Conservation (phyloP, 2,888 invertebrate genomes). For the Thymelicus lineola region DNA sequence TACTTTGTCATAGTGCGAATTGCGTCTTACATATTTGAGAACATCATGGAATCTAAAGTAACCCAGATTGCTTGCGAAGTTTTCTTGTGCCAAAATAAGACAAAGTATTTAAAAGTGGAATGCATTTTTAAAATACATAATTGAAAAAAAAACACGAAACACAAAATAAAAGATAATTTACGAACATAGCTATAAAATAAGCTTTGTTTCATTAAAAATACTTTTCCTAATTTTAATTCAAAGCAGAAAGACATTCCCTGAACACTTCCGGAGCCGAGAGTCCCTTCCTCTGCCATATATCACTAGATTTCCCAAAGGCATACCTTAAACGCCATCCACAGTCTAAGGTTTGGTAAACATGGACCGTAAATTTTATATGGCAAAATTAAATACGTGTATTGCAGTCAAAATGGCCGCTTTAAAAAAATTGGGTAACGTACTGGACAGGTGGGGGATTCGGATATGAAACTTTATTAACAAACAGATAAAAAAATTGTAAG, state of each 20-base stretch:
- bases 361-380: slow-evolving; percentile 57
- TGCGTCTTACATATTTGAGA: too few relatives aligned
- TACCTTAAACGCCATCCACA: slow-evolving; percentile 35
- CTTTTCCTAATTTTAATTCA: slow-evolving; percentile 11
- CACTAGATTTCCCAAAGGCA: slow-evolving; percentile 51
- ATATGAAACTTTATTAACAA: neutral
- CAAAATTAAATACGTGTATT: slow-evolving; percentile 82
- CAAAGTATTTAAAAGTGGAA: too few relatives aligned
- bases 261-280: slow-evolving; percentile 17
- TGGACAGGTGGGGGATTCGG: neutral
- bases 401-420: slow-evolving; percentile 65
- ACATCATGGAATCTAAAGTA: too few relatives aligned
- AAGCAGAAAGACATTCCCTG: slow-evolving; percentile 25
- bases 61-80: too few relatives aligned
- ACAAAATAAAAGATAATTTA: neutral
- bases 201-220: slow-evolving; percentile 1
- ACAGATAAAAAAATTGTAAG: too few relatives aligned
- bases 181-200: neutral
- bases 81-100: too few relatives aligned
- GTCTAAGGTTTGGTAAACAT: slow-evolving; percentile 30
- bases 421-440: slow-evolving; percentile 44
- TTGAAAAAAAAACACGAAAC: too few relatives aligned
- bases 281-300: slow-evolving; percentile 39
- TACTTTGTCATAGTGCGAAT: too few relatives aligned
- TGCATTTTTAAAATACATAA: too few relatives aligned